Evolutionary conservation across 2,888 invertebrate species (phyloP), one percentile per base, ranked within the genome.

Genomic region (Lycophotia porphyrea): DNA sequence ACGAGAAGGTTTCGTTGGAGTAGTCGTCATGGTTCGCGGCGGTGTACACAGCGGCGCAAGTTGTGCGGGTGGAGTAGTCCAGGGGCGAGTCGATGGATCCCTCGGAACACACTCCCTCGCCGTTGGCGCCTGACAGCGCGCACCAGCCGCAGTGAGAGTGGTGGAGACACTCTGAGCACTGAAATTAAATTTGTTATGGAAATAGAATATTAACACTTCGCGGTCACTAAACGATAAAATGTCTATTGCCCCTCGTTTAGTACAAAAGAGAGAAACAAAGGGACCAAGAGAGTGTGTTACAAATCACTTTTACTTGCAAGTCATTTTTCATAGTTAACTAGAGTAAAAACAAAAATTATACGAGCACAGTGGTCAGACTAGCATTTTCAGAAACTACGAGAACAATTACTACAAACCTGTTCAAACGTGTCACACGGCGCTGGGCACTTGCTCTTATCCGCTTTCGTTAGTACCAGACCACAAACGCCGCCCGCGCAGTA

Each of bases 141-240:
- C 99, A 99, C 99, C 99, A 99, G 18, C 99, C 99, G 91, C 99
- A 99, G 89, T 98, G 98, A 0, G 99, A 98, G 89, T 98, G 98
- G 83, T 98, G 97, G 65, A 99, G 95, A 91, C 99, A 99, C 52
- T 98, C 98, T 0, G 98, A 98, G 90, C 99, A 99, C 91, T 77
- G 18, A 1, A 80, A 79, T n/a, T 0, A 21, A 49, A 49, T 36
- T 15, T 15, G 34, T 42, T 31, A 0, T 13, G 5, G 4, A n/a
- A 55, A 5, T 55, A 15, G 18, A 55, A 55, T 55, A 55, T 55
- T 31, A 55, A 18, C 7, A 31, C 58, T 31, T 55, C 0, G 8
- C 31, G 0, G 15, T 15, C 8, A 27, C 58, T 58, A 27, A 60
- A 31, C 9, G 31, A 31, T 31, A 31, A 21, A 58, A 31, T 31